Base-by-base conservation (phyloP, 1,140 invertebrate species). In the Anoplolepis gracilipes region DNA sequence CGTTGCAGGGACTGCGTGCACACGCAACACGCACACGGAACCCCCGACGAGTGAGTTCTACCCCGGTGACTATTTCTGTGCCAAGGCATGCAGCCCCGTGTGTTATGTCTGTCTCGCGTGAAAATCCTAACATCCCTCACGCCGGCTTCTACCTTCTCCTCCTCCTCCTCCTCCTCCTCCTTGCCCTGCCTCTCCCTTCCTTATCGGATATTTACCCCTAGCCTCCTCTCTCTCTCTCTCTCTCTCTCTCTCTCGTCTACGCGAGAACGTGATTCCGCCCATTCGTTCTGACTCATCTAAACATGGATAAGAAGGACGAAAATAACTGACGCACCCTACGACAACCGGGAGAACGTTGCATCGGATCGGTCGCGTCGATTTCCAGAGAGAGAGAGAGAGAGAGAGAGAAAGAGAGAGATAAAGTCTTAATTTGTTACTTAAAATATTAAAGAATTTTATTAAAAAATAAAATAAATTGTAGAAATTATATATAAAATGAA, bases 41-140 rank as follows among this genome's bases (percentile, higher is more conserved):
- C 72, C 87, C 69, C 64, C n/a, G n/a, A 36, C 3, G 6, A 36
- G 0, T 6, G 49, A 28, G 28, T 67, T 87, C 57, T 72, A 84
- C 55, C 65, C 84, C 30, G 70, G 67, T 84, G 72, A 92, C 92
- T 93, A 93, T 92, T 93, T 93, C 91, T 92, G 89, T 92, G 87
- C 65, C 75, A 42, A 42, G 46, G 65, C 39, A 42, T 59, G 49
- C 72, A 85, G 82, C 4, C n/a, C 39, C 53, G 53, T 55, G 39
- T 73, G 30, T 73, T 84, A 46, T 62, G 70, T 61, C 49, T 70
- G 70, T 28, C 25, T 85, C 49, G 46, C 53, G 55, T 76, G 77
- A 89, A 84, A 76, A 84, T 79, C 79, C 78, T 64, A 87, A 69
- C 88, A 89, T 90, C 88, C 88, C 88, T 86, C 78, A 87, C 67